phyloP scores from a whole-genome alignment of 92 coral and sea anemone species.

The Galaxea fascicularis region DNA sequence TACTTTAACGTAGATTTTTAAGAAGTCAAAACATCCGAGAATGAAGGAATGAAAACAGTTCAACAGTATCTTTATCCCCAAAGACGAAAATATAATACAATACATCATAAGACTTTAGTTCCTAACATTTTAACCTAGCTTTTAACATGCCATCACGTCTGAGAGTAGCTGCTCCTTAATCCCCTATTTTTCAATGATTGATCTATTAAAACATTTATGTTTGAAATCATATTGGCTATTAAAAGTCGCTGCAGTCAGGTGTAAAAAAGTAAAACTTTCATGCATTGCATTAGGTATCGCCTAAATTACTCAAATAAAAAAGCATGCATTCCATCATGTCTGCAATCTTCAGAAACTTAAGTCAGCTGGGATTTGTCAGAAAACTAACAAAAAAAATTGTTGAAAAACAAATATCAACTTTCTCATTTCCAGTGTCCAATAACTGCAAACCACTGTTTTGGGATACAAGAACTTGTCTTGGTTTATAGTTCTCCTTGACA shows the following conservation, averaged over 20 bases:
- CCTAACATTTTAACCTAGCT: background rate
- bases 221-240: too few species aligned
- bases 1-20: background rate
- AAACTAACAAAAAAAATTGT: too few species aligned
- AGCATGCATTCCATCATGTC: too few species aligned
- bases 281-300: too few species aligned
- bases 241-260: too few species aligned
- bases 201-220: too few species aligned
- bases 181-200: background rate
- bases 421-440: too few species aligned
- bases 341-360: too few species aligned
- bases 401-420: too few species aligned
- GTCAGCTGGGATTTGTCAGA: too few species aligned
- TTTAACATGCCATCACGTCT: slow-evolving; percentile 9
- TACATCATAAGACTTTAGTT: background rate
- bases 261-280: too few species aligned
- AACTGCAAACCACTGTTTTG: background rate
- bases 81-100: background rate
- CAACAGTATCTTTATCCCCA: background rate
- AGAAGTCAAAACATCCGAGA: background rate
- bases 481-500: background rate
- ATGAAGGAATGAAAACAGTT: background rate
- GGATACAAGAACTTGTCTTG: background rate
- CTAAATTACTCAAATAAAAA: too few species aligned
- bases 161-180: background rate